phyloP scores from a whole-genome alignment of 2,888 invertebrate genomes.

The Allophyes oxyacanthae region DNA sequence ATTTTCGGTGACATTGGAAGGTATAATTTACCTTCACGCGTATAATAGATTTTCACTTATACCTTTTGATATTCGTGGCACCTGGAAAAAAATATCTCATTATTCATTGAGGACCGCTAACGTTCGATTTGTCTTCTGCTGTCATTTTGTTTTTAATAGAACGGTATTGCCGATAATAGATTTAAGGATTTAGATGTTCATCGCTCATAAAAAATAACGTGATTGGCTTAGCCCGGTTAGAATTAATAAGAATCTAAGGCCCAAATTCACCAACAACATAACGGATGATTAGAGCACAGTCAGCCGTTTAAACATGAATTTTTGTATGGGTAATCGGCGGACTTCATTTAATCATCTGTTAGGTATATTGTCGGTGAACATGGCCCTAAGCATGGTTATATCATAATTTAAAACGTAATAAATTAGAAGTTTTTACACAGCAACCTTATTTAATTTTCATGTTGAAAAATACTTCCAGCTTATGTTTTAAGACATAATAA shows the following conservation, averaged over 20 bases:
- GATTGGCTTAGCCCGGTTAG: no score
- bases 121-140: conserved; percentile 24
- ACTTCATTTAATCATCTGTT: no score
- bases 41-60: conserved; percentile 32
- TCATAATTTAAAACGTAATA: no score
- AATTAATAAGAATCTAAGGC: no score
- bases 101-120: conserved; percentile 7
- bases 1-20: conserved; percentile 33
- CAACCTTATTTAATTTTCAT: conserved; percentile 1
- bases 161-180: conserved; percentile 6
- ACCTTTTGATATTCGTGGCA: conserved; percentile 24
- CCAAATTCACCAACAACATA: no score
- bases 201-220: no score
- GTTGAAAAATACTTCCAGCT: conserved; percentile 2
- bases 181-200: conserved; percentile 2
- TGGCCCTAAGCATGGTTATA: no score
- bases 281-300: no score
- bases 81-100: conserved; percentile 22
- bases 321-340: no score
- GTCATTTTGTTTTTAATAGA: conserved; percentile 15
- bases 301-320: no score
- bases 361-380: no score
- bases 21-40: conserved; percentile 36
- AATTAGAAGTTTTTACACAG: neutral
- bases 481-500: conserved; percentile 21